Evolutionary conservation across 2,113 vertebrate species (phyloP), one percentile per base, ranked within the genome.

Genomic region (Spizaetus ornatus): DNA sequence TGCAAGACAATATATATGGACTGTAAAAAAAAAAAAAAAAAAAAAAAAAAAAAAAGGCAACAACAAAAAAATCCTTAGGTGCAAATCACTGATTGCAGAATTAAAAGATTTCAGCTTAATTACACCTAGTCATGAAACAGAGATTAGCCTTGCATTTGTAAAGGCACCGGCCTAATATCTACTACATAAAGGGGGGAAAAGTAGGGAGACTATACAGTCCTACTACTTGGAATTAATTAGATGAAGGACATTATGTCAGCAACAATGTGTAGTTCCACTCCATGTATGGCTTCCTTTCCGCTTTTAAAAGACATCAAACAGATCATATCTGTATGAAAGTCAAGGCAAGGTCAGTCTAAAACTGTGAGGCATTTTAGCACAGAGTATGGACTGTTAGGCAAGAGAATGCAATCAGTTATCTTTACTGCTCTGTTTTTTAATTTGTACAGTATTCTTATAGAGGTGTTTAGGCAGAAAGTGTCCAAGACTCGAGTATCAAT

Each of bases 321-420:
- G 79, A 88, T 92, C 32, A 55, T 86, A 96, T 92, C 90, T 89
- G 47, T 40, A 83, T 47, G 56, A 91, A 97, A 97, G 91, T 66
- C 88, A 97, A 82, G 84, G 62, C 45, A 96, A 94, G 95, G 92
- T 94, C 94, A 96, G 36, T 70, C 61, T 80, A 50, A 83, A 96
- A 79, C 53, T 55, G 42, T 66, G 73, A 80, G 67, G 73, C 76
- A 91, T 85, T 95, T 78, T 93, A 82, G 52, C 56, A 93, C 58
- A 81, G 42, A 59, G 63, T 80, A 86, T 40, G 50, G 65, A 40
- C 29, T 53, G 42, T 40, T 66, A 86, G 21, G 55, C 48, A 93
- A 85, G 31, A 86, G 48, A 63, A 32, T 6, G 20, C 50, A 43
- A 80, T 36, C 40, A 81, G 22, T 40, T 50, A 19, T 93, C 93